Evolutionary conservation across 1,140 invertebrate species (phyloP).

Genomic region (Metaphire vulgaris): DNA sequence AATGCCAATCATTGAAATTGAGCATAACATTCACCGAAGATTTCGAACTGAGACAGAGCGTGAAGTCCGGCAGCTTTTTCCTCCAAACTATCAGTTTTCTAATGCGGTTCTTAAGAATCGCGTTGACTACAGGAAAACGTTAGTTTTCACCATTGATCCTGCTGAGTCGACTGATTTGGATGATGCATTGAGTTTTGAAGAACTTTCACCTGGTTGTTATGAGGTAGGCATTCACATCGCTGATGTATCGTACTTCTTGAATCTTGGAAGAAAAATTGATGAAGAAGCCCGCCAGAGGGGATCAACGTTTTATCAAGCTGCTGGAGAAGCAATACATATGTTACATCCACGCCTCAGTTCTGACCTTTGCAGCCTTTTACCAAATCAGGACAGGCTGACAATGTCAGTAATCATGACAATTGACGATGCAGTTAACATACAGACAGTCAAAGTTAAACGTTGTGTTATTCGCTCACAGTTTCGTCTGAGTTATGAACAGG

Average conservation of each 20-base stretch:
- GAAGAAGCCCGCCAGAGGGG: constrained; percentile 39
- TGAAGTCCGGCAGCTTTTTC: background rate
- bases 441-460: constrained; percentile 28
- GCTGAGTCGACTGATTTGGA: constrained; percentile 95
- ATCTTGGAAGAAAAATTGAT: constrained; percentile 40
- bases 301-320: constrained; percentile 35
- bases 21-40: constrained; percentile 34
- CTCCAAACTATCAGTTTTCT: background rate
- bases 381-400: constrained; percentile 41
- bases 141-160: constrained; percentile 91
- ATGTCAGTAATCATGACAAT: constrained; percentile 42
- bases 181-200: constrained; percentile 74
- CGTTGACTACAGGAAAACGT: constrained; percentile 48
- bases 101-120: background rate
- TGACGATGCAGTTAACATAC: constrained; percentile 32
- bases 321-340: constrained; percentile 45
- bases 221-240: constrained; percentile 44
- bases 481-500: constrained; percentile 36
- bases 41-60: background rate
- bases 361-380: constrained; percentile 50
- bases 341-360: constrained; percentile 45
- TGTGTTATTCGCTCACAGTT: constrained; percentile 38
- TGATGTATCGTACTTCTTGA: constrained; percentile 46
- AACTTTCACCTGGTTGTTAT: constrained; percentile 29
- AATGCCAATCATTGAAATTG: constrained; percentile 36